These are phyloP conservation scores for Melanchra persicariae DNA, from an alignment of 2,888 invertebrate genomes.

Conservation along the genomic window DNA sequence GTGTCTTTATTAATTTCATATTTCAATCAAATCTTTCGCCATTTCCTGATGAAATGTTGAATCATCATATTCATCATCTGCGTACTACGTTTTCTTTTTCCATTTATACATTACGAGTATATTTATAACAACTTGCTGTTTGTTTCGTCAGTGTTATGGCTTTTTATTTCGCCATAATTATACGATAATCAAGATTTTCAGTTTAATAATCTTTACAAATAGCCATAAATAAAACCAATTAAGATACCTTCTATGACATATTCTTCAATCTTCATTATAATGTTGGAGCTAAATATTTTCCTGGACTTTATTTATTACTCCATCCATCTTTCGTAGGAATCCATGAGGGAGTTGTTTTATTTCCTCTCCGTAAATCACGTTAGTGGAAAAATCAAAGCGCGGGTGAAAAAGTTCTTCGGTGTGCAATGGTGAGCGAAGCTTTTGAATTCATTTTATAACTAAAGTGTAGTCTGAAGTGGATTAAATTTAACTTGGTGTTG, in stretches of 20 bases:
- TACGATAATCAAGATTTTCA: neutral
- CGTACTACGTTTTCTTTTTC: neutral
- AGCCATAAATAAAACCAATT: constrained; percentile 1
- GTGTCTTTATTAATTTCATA: neutral
- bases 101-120: neutral
- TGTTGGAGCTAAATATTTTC: constrained; percentile 47
- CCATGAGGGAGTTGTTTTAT: constrained; percentile 87
- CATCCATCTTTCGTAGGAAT: constrained; percentile 76
- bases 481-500: neutral
- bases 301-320: constrained; percentile 45
- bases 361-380: constrained; percentile 87
- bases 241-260: neutral
- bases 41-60: neutral
- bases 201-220: neutral
- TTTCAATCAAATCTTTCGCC: neutral
- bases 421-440: constrained; percentile 82
- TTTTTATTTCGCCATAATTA: neutral
- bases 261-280: constrained; percentile 43
- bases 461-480: neutral
- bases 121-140: no score
- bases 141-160: neutral
- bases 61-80: neutral
- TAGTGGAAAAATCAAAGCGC: constrained; percentile 83
- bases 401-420: constrained; percentile 86
- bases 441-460: constrained; percentile 23